Conservation (phyloP, 2,113 vertebrate species). For the Cyprinodon tularosa region DNA sequence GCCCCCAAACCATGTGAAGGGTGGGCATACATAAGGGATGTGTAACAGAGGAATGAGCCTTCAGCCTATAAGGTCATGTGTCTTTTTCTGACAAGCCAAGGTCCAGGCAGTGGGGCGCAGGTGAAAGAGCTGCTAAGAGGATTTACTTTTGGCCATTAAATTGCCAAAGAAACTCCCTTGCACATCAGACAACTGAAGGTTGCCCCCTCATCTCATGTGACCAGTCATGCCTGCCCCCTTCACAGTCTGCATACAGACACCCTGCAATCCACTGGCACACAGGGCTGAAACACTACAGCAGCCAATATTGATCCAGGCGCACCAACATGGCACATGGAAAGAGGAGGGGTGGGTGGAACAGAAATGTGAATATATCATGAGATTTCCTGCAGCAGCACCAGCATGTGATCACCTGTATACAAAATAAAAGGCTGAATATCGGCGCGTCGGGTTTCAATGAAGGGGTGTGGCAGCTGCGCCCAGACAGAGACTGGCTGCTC, state of each 20-base stretch:
- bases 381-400: not conserved
- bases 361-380: not conserved
- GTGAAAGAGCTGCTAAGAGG: not conserved
- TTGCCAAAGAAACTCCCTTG: slow-evolving; percentile 38
- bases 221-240: slow-evolving; percentile 17
- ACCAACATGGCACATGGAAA: slow-evolving; percentile 19
- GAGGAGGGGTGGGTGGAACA: not conserved
- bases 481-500: slow-evolving; percentile 2
- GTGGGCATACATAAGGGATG: slow-evolving; percentile 27
- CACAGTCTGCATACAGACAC: not conserved
- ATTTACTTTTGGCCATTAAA: slow-evolving; percentile 52
- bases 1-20: slow-evolving; percentile 1
- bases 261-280: slow-evolving; percentile 12
- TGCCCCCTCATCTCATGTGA: slow-evolving; percentile 33
- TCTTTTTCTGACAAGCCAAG: slow-evolving; percentile 62
- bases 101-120: slow-evolving; percentile 6
- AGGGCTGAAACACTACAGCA: not conserved
- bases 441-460: slow-evolving; percentile 18
- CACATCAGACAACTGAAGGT: slow-evolving; percentile 41
- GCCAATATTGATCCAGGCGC: slow-evolving; percentile 9
- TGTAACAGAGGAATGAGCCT: slow-evolving; percentile 6
- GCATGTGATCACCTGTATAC: slow-evolving; percentile 15
- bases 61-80: slow-evolving; percentile 44
- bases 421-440: not conserved
- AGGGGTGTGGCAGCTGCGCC: slow-evolving; percentile 70